Conservation (phyloP, 2,113 vertebrate genomes). For the Fukomys damarensis region DNA sequence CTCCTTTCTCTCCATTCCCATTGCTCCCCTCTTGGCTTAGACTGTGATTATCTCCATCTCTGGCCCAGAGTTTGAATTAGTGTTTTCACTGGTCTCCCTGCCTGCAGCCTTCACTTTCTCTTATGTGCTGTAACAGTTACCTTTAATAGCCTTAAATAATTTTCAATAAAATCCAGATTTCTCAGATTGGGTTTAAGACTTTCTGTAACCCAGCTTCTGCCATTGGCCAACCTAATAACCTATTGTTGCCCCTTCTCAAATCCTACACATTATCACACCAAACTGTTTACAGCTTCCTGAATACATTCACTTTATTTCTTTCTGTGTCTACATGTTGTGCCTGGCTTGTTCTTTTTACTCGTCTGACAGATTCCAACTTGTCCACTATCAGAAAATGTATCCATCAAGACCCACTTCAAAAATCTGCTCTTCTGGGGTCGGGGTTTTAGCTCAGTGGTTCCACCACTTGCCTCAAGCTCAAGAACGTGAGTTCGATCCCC, state of each 20-base stretch:
- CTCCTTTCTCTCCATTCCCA: not conserved
- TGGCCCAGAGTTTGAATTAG: not conserved
- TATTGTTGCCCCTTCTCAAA: not conserved
- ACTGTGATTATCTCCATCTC: not conserved
- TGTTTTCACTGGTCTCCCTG: not conserved
- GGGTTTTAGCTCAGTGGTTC: no score
- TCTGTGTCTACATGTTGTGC: not conserved
- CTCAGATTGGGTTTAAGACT: not conserved
- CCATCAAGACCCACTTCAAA: not conserved
- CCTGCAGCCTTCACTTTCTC: not conserved
- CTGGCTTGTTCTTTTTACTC: not conserved
- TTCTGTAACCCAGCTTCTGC: not conserved
- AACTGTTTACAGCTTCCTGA: conserved; percentile 32
- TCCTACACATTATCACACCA: not conserved
- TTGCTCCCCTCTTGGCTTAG: not conserved
- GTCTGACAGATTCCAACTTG: not conserved
- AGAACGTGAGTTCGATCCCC: no score
- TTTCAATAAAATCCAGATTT: conserved; percentile 9
- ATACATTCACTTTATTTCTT: not conserved
- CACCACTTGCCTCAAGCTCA: no score
- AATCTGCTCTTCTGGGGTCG: not conserved
- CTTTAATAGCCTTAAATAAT: not conserved
- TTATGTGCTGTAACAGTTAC: not conserved
- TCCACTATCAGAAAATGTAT: not conserved
- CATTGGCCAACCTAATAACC: not conserved